These are phyloP conservation scores for Eupithecia centaureata DNA, from an alignment of 2,888 invertebrate genomes.

Conservation along the genomic window DNA sequence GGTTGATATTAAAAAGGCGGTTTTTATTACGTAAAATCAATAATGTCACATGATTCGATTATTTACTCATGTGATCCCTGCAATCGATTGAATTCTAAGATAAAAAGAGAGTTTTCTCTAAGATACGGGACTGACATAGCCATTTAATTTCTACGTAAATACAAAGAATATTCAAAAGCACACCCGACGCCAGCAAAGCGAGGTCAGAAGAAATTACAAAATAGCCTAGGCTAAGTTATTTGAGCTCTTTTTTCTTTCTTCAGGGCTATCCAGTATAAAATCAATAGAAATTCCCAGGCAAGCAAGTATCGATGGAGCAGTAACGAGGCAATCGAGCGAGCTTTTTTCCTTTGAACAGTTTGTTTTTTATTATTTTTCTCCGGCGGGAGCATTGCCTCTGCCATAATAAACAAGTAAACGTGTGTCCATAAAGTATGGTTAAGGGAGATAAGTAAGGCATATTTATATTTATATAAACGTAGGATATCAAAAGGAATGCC, in stretches of 20 bases:
- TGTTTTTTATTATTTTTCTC: conserved; percentile 74
- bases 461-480: background rate
- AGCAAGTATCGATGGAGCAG: conserved; percentile 58
- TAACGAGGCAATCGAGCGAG: conserved; percentile 69
- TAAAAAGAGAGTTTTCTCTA: too few species aligned
- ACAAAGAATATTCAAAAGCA: too few species aligned
- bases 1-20: too few species aligned
- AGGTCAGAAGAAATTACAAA: background rate
- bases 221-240: background rate
- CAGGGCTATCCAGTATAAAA: conserved; percentile 31
- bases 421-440: conserved; percentile 53
- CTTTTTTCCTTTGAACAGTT: conserved; percentile 73
- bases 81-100: too few species aligned
- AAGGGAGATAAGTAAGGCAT: conserved; percentile 6
- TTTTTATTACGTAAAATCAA: too few species aligned
- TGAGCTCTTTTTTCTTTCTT: background rate
- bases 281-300: conserved; percentile 47
- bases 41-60: too few species aligned
- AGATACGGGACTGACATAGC: too few species aligned
- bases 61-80: too few species aligned
- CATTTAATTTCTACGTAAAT: too few species aligned
- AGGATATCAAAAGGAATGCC: too few species aligned
- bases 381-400: conserved; percentile 76
- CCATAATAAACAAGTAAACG: conserved; percentile 65
- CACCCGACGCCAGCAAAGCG: too few species aligned